Base-by-base conservation (phyloP, 2,113 vertebrate species). In the Monarcha castaneiventris region DNA sequence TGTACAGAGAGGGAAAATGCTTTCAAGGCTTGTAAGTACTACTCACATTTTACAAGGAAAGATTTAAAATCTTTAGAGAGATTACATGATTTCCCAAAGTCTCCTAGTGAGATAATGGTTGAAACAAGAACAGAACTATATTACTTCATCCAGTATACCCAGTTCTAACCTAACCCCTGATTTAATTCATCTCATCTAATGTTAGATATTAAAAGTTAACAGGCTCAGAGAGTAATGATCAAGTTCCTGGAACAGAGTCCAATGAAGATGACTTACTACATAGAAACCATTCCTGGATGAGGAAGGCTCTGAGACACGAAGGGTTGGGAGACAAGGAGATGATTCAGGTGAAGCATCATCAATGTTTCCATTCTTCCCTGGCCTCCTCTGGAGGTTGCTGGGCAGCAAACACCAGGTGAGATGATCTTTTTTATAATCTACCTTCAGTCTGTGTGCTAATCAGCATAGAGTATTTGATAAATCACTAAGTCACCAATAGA, bases 21-120 rank as follows among this genome's bases (percentile, higher is more conserved):
- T 89, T 89, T 79, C 49, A 69, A 69, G 62, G 18, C 52, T 78
- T 72, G 2, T 49, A 89, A 84, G 69, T 61, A 66, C 7, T 64
- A 46, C 32, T 69, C 58, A 76, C n/a, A 26, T 79, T 92, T 90
- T 82, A 81, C 44, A 87, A 67, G 66, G 39, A 64, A 54, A 11
- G 3, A 49, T 84, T 81, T 74, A 33, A 73, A 95, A 73, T 41
- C 69, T 79, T 92, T 13, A 51, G 84, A 79, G 69, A 96, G 32
- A 79, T 95, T 82, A 73, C 74, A 64, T 18, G 58, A 93, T 91
- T 93, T 96, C 87, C 78, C 66, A 26, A 43, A 79, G 71, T 67
- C 93, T 89, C 74, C 62, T 9, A 63, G 46, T 91, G 71, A 96
- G 59, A 55, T 69, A 91, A 89, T 48, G 30, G 46, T 83, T 94